Percentiles rank a stretch among this genome's conserved stretches.
These are phyloP conservation scores for Hymenopus coronatus DNA, from an alignment of 2,888 invertebrate species.

Conservation along the genomic window DNA sequence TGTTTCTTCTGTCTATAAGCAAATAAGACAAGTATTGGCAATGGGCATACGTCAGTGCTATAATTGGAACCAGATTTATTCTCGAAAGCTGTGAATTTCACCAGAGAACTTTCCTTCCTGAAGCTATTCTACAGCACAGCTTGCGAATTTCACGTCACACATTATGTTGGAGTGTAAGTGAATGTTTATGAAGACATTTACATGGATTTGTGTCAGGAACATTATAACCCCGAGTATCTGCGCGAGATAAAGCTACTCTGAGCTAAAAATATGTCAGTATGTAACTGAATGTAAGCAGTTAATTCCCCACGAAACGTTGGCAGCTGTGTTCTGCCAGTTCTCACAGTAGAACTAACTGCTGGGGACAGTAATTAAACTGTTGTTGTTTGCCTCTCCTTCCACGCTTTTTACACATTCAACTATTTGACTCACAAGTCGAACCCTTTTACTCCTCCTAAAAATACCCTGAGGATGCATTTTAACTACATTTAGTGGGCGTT, in stretches of 20 bases:
- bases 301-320: neutral
- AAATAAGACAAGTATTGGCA: no score
- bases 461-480: neutral
- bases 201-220: neutral
- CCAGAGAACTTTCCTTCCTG: no score
- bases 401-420: neutral
- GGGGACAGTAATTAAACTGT: neutral
- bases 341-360: neutral
- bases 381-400: neutral
- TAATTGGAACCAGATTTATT: no score
- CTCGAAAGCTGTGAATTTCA: no score
- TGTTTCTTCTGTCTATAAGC: no score
- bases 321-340: neutral
- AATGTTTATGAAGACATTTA: neutral
- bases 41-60: no score
- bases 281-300: neutral
- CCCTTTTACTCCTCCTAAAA: neutral
- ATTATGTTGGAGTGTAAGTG: neutral
- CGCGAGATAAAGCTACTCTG: neutral
- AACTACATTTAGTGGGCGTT: no score
- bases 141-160: no score
- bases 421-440: neutral
- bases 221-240: neutral
- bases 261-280: neutral
- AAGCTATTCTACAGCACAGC: no score